Base-by-base conservation (phyloP, 2,797 vertebrate genomes). In the Gastrophryne carolinensis region DNA sequence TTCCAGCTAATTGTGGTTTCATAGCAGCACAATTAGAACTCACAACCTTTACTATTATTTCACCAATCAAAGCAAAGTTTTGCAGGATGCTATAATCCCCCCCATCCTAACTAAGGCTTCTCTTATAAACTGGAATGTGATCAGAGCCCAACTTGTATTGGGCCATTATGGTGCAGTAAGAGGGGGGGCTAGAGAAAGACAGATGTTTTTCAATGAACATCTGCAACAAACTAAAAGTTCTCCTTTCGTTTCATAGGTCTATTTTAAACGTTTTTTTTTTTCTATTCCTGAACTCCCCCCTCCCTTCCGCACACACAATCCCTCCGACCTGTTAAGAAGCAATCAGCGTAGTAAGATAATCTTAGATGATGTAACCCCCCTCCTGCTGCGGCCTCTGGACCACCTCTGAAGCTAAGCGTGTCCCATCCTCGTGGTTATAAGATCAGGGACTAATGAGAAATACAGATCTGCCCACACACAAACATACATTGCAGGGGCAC, bases 171-270 rank as follows among this genome's bases (percentile, higher is more conserved):
- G 39, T 52, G 67, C 61, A 29, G 52, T 35, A 65, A 39, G 52
- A 29, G 50, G 49, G 24, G 53, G 21, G 56, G 49, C 19, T 58
- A 58, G 64, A 37, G 54, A 39, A 61, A 76, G 58, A 71, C 75
- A 78, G 67, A 78, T 78, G 75, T 78, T 78, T 72, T 70, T 56
- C 75, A 78, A 37, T 78, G 75, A 78, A 78, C 75, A 78, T 78
- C 75, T 78, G 75, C 61, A 78, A 78, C 75, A 72, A 78, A 78
- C 75, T 78, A 78, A 39, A 72, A 29, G n/a, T 27, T 44, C 11
- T 60, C 53, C 29, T 60, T 39, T 57, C 67, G 15, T 54, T 69
- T 39, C 58, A 32, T 50, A 64, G 64, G 47, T 77, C 66, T 70
- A 71, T 77, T 67, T 67, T 78, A 57, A 64, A 54, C 39, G 29